Conservation (phyloP, 2,113 vertebrate species). For the Sinocyclocheilus anshuiensis region DNA sequence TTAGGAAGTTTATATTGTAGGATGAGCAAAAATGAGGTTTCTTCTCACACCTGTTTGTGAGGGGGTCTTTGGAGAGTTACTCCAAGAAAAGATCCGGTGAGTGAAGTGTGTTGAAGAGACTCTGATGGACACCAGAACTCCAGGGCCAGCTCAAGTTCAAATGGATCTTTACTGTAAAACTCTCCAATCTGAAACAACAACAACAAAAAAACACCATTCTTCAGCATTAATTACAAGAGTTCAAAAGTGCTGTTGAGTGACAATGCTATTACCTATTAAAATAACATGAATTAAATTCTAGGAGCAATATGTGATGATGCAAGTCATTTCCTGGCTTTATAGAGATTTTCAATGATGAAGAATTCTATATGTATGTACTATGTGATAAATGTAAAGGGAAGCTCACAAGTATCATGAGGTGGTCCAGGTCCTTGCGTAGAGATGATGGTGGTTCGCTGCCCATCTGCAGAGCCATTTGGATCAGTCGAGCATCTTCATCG, state of each 20-base stretch:
- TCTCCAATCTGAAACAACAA: constrained; percentile 84
- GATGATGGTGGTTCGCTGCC: constrained; percentile 89
- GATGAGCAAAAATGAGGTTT: neutral
- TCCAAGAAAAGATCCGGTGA: constrained; percentile 91
- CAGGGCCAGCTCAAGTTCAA: constrained; percentile 87
- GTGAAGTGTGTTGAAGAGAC: constrained; percentile 88
- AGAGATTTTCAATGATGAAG: neutral
- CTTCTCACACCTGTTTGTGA: constrained; percentile 84
- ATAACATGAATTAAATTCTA: neutral
- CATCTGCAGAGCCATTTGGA: constrained; percentile 97
- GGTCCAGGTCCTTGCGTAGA: constrained; percentile 88
- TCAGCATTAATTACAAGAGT: neutral
- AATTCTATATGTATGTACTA: neutral
- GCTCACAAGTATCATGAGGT: constrained; percentile 92
- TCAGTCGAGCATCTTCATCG: constrained; percentile 93
- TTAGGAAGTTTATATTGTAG: neutral
- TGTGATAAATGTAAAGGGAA: neutral
- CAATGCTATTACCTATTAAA: neutral
- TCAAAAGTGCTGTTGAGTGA: neutral
- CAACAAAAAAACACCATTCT: neutral
- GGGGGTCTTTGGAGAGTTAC: constrained; percentile 92
- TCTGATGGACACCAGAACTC: constrained; percentile 97
- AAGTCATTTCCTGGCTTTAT: neutral
- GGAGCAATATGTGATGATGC: neutral
- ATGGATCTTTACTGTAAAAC: constrained; percentile 88